Percentiles rank a stretch among this genome's conserved stretches.
Evolutionary conservation across 2,797 vertebrate genomes (phyloP).

Genomic region (Dicrostonyx torquatus): DNA sequence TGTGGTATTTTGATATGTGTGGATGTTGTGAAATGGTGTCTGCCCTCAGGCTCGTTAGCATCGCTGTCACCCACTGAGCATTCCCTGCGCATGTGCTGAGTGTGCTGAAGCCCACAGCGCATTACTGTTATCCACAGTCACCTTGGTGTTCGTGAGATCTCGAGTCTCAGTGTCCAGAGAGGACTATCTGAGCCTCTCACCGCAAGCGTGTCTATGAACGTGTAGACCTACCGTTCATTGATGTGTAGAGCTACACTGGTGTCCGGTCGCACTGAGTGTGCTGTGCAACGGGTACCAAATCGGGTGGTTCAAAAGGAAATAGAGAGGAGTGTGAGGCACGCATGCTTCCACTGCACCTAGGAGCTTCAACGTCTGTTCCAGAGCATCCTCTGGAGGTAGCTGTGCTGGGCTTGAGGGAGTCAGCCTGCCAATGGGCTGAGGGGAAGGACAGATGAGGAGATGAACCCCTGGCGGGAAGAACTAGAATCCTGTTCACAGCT

Average conservation of each 20-base stretch:
- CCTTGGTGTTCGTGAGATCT: not conserved
- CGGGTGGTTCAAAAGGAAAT: not conserved
- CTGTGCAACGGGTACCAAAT: not conserved
- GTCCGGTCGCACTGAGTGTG: not conserved
- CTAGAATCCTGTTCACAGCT: accelerated
- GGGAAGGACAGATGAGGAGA: not conserved
- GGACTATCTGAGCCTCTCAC: not conserved
- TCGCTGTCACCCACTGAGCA: not conserved
- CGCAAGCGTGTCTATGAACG: not conserved
- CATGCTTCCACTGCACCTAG: not conserved
- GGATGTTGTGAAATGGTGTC: not conserved
- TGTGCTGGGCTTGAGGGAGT: not conserved
- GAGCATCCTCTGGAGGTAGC: accelerated
- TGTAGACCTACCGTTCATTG: not conserved
- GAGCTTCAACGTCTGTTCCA: accelerated
- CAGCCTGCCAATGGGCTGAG: not conserved
- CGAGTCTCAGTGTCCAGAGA: not conserved
- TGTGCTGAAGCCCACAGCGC: not conserved
- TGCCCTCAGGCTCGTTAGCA: not conserved
- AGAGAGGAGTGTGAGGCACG: accelerated
- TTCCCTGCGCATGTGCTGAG: not conserved
- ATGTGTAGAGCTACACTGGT: accelerated
- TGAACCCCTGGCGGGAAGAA: not conserved
- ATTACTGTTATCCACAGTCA: not conserved
- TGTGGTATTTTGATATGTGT: not conserved